Conservation (phyloP, 2,888 invertebrate genomes). For the Thymelicus acteon region DNA sequence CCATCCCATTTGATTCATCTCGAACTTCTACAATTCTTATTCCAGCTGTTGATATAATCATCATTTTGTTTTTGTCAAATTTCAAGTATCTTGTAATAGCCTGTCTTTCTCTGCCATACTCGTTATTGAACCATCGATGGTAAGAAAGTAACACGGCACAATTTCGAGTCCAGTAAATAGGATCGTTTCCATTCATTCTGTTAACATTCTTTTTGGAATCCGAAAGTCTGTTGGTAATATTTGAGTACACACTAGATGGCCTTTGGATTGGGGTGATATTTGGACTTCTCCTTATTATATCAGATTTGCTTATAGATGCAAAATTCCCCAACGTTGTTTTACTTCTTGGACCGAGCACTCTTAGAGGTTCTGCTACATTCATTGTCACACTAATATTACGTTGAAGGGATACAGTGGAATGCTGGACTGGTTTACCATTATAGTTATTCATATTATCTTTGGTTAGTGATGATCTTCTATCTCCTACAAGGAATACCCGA, state of each 20-base stretch:
- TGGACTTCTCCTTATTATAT: slow-evolving; percentile 77
- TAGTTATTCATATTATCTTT: slow-evolving; percentile 85
- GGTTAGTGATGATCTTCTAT: slow-evolving; percentile 71
- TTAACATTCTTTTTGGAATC: slow-evolving; percentile 76
- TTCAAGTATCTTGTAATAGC: slow-evolving; percentile 80
- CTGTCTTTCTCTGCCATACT: slow-evolving; percentile 82
- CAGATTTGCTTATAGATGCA: slow-evolving; percentile 75
- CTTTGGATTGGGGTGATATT: slow-evolving; percentile 82
- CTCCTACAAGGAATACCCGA: slow-evolving; percentile 89
- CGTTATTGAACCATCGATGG: slow-evolving; percentile 86
- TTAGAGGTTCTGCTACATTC: slow-evolving; percentile 83
- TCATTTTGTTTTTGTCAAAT: slow-evolving; percentile 84
- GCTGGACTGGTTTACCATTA: slow-evolving; percentile 85
- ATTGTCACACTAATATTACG: slow-evolving; percentile 86
- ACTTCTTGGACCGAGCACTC: slow-evolving; percentile 81
- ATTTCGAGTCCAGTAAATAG: slow-evolving; percentile 86
- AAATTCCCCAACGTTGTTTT: slow-evolving; percentile 81
- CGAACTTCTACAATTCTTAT: slow-evolving; percentile 88
- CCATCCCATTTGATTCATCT: slow-evolving; percentile 85
- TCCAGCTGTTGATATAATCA: slow-evolving; percentile 86
- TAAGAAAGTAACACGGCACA: slow-evolving; percentile 87
- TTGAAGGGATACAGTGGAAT: slow-evolving; percentile 85
- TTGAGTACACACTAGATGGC: slow-evolving; percentile 79
- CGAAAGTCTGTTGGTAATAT: slow-evolving; percentile 72
- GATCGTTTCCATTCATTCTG: slow-evolving; percentile 77